These are phyloP conservation scores for Anableps anableps DNA, from an alignment of 2,797 vertebrate genomes.

Conservation along the genomic window DNA sequence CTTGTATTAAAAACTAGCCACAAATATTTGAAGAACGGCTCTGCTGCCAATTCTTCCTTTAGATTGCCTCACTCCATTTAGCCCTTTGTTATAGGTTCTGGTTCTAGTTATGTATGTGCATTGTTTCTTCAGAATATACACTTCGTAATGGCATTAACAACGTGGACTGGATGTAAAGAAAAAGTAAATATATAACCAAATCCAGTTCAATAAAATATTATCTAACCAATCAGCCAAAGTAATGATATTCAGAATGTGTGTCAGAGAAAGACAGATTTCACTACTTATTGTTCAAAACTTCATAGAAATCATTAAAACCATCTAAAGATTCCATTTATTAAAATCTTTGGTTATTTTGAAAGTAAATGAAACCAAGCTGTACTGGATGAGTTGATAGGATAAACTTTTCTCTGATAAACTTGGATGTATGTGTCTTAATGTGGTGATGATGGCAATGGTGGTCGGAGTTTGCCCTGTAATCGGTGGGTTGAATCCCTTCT, in stretches of 20 bases:
- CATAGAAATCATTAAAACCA: not conserved
- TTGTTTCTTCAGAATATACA: conserved; percentile 8
- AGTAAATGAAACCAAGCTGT: too few species aligned
- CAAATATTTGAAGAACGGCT: too few species aligned
- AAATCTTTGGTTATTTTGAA: not conserved
- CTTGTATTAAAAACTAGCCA: too few species aligned
- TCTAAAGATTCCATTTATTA: not conserved
- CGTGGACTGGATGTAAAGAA: not conserved
- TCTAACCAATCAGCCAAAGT: conserved; percentile 6
- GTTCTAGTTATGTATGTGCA: too few species aligned
- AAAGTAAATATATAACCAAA: conserved; percentile 8
- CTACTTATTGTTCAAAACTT: not conserved
- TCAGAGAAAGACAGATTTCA: not conserved
- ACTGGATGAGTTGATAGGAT: too few species aligned
- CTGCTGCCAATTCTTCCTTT: too few species aligned
- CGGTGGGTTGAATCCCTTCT: too few species aligned
- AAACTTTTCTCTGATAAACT: too few species aligned
- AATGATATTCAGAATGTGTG: conserved; percentile 3
- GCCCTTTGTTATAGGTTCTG: too few species aligned
- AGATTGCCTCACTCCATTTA: too few species aligned
- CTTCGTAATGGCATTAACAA: conserved; percentile 1
- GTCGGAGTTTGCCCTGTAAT: too few species aligned
- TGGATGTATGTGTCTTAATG: not conserved
- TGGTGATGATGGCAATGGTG: too few species aligned
- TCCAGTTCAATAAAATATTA: conserved; percentile 5